Conservation (phyloP, 2,113 vertebrate genomes). For the Macquaria australasica region DNA sequence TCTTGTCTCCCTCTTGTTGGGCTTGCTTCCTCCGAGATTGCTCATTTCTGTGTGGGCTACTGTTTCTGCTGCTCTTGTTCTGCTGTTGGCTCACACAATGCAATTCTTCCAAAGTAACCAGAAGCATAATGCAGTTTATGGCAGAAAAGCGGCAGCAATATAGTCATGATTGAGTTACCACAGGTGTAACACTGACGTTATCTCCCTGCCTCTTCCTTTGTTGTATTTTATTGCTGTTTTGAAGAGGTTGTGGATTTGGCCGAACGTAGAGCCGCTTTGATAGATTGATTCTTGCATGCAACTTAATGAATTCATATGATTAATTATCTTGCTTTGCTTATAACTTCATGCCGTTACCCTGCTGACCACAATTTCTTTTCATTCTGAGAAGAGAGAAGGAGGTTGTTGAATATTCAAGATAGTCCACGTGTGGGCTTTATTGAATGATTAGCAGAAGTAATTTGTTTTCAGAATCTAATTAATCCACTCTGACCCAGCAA, state of each 20-base stretch:
- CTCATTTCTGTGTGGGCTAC: conserved; percentile 13
- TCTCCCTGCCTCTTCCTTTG: conserved; percentile 20
- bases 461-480: conserved; percentile 84
- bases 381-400: conserved; percentile 33
- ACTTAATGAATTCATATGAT: conserved; percentile 70
- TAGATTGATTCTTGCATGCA: conserved; percentile 48
- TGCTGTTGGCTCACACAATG: conserved; percentile 1
- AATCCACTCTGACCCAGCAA: conserved; percentile 72
- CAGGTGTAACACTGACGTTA: neutral
- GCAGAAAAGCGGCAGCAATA: conserved; percentile 19
- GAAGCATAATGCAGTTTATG: conserved; percentile 2
- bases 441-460: conserved; percentile 81
- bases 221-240: conserved; percentile 46
- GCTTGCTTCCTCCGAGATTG: conserved; percentile 24
- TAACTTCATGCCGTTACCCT: conserved; percentile 61
- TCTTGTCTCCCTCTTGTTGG: conserved; percentile 12
- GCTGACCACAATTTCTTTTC: conserved; percentile 69
- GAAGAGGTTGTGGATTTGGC: conserved; percentile 44
- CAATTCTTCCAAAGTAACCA: conserved; percentile 3
- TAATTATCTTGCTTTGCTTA: conserved; percentile 67
- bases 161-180: conserved; percentile 29
- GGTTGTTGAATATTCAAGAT: conserved; percentile 73
- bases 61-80: neutral
- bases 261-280: conserved; percentile 43
- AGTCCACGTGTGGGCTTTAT: conserved; percentile 74